Evolutionary conservation across 2,113 vertebrate species (phyloP).

Genomic region (Bubalus kerabau): DNA sequence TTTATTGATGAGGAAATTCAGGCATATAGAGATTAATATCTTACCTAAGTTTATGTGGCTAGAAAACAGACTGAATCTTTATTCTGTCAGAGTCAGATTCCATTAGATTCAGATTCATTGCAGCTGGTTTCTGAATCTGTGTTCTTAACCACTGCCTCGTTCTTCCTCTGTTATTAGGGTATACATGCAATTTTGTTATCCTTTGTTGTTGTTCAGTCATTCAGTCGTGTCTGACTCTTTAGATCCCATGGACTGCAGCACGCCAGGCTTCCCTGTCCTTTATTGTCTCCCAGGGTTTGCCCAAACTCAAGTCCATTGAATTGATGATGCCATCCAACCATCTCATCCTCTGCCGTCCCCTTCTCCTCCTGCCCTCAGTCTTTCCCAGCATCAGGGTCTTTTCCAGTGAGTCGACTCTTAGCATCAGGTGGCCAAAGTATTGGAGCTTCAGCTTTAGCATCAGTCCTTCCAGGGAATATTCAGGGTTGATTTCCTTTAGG

Average conservation of each 20-base stretch:
- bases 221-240: neutral
- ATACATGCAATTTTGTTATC: neutral
- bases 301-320: neutral
- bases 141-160: neutral
- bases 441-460: neutral
- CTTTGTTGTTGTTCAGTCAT: neutral
- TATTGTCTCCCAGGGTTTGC: neutral
- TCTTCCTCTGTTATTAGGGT: neutral
- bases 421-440: neutral
- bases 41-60: neutral
- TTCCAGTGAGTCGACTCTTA: neutral
- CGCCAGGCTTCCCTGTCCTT: neutral
- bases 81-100: neutral
- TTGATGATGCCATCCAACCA: neutral
- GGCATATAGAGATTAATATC: neutral
- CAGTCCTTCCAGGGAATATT: neutral
- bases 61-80: neutral
- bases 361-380: neutral
- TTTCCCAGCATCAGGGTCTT: neutral
- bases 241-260: neutral
- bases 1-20: constrained; percentile 32
- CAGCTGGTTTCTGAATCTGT: neutral
- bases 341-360: neutral
- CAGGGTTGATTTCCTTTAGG: neutral
- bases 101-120: neutral